These are phyloP conservation scores for Drosophila baimaii DNA, from an alignment of 1,140 invertebrate species.

Conservation along the genomic window DNA sequence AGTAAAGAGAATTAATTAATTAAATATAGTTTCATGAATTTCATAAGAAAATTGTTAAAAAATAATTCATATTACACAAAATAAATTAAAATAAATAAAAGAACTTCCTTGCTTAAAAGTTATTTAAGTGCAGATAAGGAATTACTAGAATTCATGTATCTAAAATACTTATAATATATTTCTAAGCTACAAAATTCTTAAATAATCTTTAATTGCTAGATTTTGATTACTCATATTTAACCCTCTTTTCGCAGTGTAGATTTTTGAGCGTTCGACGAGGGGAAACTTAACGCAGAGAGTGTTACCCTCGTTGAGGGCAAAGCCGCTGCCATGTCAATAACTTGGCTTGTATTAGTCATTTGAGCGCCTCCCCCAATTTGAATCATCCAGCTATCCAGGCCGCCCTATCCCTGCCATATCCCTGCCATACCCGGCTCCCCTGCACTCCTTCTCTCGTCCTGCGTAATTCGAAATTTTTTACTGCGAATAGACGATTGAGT, in stretches of 20 bases:
- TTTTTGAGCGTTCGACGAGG: conserved; percentile 16
- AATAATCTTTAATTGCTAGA: neutral
- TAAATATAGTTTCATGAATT: too few species aligned
- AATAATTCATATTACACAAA: too few species aligned
- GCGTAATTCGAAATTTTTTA: conserved; percentile 83
- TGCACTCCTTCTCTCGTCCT: conserved; percentile 23
- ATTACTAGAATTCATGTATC: too few species aligned
- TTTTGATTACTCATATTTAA: neutral
- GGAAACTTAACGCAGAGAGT: conserved; percentile 43
- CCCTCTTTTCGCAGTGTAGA: conserved; percentile 1
- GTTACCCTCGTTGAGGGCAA: conserved; percentile 73
- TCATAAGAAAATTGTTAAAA: too few species aligned
- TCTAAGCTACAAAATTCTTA: too few species aligned
- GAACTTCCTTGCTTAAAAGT: neutral
- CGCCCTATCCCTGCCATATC: neutral
- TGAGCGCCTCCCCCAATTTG: conserved; percentile 58
- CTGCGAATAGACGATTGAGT: conserved; percentile 82
- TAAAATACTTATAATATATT: too few species aligned
- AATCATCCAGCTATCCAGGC: conserved; percentile 17
- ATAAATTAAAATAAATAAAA: too few species aligned
- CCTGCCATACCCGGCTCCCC: too few species aligned
- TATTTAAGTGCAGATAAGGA: too few species aligned
- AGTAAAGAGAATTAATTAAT: neutral
- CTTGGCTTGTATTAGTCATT: conserved; percentile 83
- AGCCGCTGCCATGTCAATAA: conserved; percentile 81